Evolutionary conservation across 2,797 vertebrate species (phyloP).

Genomic region (Vultur gryphus): DNA sequence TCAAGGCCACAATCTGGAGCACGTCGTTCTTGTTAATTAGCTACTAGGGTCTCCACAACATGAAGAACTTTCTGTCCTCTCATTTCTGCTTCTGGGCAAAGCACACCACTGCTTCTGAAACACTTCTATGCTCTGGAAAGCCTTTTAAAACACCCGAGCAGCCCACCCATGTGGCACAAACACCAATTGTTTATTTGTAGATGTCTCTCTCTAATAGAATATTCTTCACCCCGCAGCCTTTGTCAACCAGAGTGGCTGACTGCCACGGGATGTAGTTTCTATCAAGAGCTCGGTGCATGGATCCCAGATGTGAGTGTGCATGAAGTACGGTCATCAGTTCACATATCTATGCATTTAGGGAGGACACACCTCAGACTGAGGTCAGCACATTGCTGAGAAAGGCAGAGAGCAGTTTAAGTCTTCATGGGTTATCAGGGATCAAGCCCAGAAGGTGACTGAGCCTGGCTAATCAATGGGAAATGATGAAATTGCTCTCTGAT

Average conservation of each 20-base stretch:
- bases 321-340: background rate
- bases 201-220: background rate
- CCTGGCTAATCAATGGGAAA: background rate
- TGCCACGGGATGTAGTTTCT: background rate
- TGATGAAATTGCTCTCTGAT: background rate
- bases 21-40: background rate
- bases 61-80: background rate
- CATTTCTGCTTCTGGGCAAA: slow-evolving; percentile 3
- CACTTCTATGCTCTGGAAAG: background rate
- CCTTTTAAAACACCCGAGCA: background rate
- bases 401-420: background rate
- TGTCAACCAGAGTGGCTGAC: background rate
- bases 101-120: background rate
- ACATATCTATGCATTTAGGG: background rate
- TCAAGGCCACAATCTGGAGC: background rate
- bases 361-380: slow-evolving; percentile 9
- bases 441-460: background rate
- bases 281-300: background rate
- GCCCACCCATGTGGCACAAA: slow-evolving; percentile 16
- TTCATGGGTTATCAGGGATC: background rate
- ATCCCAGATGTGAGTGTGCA: background rate
- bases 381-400: background rate
- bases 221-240: background rate
- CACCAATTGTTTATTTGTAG: background rate
- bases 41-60: background rate